Evolutionary conservation across 2,888 invertebrate genomes (phyloP).

Genomic region (Perizoma flavofasciatum): DNA sequence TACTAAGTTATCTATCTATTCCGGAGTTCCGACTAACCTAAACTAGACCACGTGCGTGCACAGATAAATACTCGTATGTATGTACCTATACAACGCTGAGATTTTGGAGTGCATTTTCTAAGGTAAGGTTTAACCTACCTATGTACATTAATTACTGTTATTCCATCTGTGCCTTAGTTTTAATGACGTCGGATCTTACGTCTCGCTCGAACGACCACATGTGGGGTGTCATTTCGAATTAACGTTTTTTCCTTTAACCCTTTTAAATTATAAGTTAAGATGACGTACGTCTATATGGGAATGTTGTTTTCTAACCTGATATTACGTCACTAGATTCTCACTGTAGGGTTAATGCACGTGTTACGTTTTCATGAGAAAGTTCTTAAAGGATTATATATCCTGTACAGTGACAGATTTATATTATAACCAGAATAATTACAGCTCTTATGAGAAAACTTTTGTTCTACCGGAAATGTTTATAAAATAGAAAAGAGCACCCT

Average conservation of each 20-base stretch:
- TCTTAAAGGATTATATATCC: slow-evolving; percentile 22
- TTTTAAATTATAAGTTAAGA: slow-evolving; percentile 70
- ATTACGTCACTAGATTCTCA: slow-evolving; percentile 21
- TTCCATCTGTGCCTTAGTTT: slow-evolving; percentile 36
- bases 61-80: too few relatives aligned
- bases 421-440: not conserved
- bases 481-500: not conserved
- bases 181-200: slow-evolving; percentile 51
- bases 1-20: too few relatives aligned
- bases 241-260: slow-evolving; percentile 69
- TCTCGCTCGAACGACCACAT: slow-evolving; percentile 49
- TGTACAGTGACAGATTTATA: slow-evolving; percentile 23
- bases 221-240: slow-evolving; percentile 62
- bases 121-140: too few relatives aligned
- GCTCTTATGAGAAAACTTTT: not conserved
- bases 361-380: slow-evolving; percentile 25
- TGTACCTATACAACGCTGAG: too few relatives aligned
- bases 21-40: too few relatives aligned
- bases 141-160: not conserved
- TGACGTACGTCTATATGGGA: slow-evolving; percentile 71
- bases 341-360: slow-evolving; percentile 20
- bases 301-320: slow-evolving; percentile 42
- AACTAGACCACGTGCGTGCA: too few relatives aligned
- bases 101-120: too few relatives aligned
- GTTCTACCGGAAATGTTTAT: not conserved